These are phyloP conservation scores for Dicyrtoma fusca DNA, from an alignment of 2,888 invertebrate species.

Conservation along the genomic window DNA sequence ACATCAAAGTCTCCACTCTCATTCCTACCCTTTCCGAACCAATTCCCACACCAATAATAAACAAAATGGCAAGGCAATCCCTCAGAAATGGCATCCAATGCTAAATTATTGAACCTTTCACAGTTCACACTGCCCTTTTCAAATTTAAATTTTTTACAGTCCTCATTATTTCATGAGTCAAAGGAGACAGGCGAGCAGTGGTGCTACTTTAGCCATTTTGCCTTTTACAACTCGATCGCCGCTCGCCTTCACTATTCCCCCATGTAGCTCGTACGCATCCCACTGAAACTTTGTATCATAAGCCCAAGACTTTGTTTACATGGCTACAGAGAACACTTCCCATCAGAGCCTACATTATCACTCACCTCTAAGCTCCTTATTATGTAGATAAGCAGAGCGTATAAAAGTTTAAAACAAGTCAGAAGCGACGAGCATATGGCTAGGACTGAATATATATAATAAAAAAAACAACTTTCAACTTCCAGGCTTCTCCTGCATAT, in stretches of 20 bases:
- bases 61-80: conserved; percentile 32
- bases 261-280: not conserved
- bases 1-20: conserved; percentile 21
- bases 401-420: too few species aligned
- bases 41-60: conserved; percentile 37
- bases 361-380: too few species aligned
- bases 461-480: too few species aligned
- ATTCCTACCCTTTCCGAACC: conserved; percentile 12
- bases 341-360: too few species aligned
- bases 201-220: not conserved
- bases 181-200: not conserved
- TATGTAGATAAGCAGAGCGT: too few species aligned
- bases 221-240: not conserved
- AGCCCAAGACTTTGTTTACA: too few species aligned
- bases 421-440: too few species aligned
- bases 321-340: too few species aligned
- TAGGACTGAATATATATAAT: too few species aligned
- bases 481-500: too few species aligned
- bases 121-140: conserved; percentile 26
- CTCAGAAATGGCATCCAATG: conserved; percentile 5
- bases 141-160: conserved; percentile 35
- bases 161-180: conserved; percentile 14
- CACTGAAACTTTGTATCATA: not conserved
- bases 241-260: not conserved
- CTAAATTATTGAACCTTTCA: conserved; percentile 24